A percentile compares a stretch with the other conserved stretches of the same genome.
Evolutionary conservation across 2,888 invertebrate genomes (phyloP).

Genomic region (Agriotes lineatus): DNA sequence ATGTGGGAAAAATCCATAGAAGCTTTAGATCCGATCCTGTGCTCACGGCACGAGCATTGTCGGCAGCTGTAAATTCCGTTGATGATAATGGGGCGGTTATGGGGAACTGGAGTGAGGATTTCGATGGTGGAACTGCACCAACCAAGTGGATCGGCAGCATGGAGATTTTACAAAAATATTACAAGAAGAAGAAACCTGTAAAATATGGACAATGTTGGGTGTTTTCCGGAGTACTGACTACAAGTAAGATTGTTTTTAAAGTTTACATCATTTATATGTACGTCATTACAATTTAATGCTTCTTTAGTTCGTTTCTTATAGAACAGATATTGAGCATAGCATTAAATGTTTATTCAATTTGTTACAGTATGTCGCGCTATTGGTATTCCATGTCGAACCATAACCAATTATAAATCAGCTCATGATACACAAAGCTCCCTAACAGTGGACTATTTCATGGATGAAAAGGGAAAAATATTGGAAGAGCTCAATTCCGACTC

Average conservation of each 20-base stretch:
- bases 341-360: no score
- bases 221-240: constrained; percentile 90
- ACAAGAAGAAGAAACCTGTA: constrained; percentile 86
- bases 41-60: constrained; percentile 81
- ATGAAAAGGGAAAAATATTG: constrained; percentile 82
- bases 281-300: constrained; percentile 12
- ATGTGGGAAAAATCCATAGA: constrained; percentile 75
- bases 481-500: constrained; percentile 88
- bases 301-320: constrained; percentile 46
- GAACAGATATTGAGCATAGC: no score
- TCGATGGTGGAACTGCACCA: constrained; percentile 87
- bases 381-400: constrained; percentile 88
- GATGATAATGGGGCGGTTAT: constrained; percentile 89
- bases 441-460: constrained; percentile 91
- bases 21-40: constrained; percentile 81
- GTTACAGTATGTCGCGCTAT: constrained; percentile 84
- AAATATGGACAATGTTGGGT: constrained; percentile 98
- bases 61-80: constrained; percentile 88
- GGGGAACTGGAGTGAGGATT: constrained; percentile 91
- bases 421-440: constrained; percentile 94
- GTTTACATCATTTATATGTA: background rate
- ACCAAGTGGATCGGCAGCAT: constrained; percentile 92
- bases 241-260: constrained; percentile 71
- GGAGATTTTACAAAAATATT: constrained; percentile 87
- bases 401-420: constrained; percentile 93